Conservation (phyloP, 2,888 invertebrate species). For the Crematogaster levior region DNA sequence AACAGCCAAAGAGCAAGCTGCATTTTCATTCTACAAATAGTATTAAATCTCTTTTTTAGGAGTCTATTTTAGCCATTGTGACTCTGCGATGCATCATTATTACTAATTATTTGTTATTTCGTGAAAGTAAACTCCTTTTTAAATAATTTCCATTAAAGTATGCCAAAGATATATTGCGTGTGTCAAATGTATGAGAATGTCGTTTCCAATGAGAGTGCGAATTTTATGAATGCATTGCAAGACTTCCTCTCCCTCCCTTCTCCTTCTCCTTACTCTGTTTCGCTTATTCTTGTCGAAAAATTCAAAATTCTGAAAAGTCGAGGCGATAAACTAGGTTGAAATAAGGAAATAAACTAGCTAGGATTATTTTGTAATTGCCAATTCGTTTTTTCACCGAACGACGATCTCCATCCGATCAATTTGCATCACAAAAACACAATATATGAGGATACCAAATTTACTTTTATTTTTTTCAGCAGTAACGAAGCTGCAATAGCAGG, state of each 20-base stretch:
- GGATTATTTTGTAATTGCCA: constrained; percentile 18
- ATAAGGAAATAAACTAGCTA: neutral
- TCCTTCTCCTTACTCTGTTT: constrained; percentile 33
- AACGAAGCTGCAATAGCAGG: constrained; percentile 36
- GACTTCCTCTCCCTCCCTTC: constrained; percentile 54
- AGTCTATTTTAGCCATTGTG: neutral
- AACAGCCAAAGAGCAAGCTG: neutral
- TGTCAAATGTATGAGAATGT: constrained; percentile 65
- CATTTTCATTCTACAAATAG: constrained; percentile 30
- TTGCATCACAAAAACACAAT: constrained; percentile 42
- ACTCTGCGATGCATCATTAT: constrained; percentile 6
- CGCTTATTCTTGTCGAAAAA: neutral
- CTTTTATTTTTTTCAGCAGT: neutral
- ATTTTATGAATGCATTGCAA: constrained; percentile 66
- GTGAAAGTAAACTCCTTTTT: constrained; percentile 73
- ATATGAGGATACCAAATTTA: neutral
- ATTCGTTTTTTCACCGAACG: neutral
- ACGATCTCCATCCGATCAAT: constrained; percentile 19
- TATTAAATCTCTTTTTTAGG: constrained; percentile 19
- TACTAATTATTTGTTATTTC: constrained; percentile 74
- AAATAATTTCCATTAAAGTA: constrained; percentile 70
- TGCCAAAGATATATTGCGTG: constrained; percentile 64
- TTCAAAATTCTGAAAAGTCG: constrained; percentile 15
- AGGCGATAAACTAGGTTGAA: neutral
- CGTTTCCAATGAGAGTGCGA: constrained; percentile 59